Evolutionary conservation across 2,888 invertebrate species (phyloP).

Genomic region (Drosophila tanythrix): DNA sequence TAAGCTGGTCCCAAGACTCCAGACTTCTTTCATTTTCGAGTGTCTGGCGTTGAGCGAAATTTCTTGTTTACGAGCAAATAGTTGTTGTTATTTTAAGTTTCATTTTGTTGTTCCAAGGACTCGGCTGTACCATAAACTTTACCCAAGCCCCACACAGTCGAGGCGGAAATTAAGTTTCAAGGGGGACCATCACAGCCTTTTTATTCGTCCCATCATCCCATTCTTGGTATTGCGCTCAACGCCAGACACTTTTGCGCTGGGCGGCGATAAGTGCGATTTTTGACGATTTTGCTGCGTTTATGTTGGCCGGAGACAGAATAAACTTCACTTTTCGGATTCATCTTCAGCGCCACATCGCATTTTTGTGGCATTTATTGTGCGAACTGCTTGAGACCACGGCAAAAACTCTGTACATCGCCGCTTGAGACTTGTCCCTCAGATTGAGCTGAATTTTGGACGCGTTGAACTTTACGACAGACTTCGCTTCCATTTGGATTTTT

Average conservation of each 20-base stretch:
- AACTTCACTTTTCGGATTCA: slow-evolving; percentile 31
- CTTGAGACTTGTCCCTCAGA: slow-evolving; percentile 33
- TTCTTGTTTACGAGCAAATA: slow-evolving; percentile 81
- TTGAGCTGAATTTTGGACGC: slow-evolving; percentile 30
- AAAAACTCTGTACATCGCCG: slow-evolving; percentile 40
- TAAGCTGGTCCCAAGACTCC: slow-evolving; percentile 49
- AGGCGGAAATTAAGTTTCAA: slow-evolving; percentile 78
- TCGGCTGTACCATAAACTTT: slow-evolving; percentile 68
- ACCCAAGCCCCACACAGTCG: slow-evolving; percentile 26
- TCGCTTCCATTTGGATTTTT: background rate
- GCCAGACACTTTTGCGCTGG: slow-evolving; percentile 53
- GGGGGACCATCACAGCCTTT: slow-evolving; percentile 36
- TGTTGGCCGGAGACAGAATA: slow-evolving; percentile 56
- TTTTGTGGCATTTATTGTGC: slow-evolving; percentile 75
- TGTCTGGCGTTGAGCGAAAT: slow-evolving; percentile 73
- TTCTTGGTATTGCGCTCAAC: background rate
- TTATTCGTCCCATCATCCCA: slow-evolving; percentile 6
- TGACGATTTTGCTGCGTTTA: slow-evolving; percentile 73
- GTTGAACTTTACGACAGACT: slow-evolving; percentile 23
- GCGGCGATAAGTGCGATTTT: slow-evolving; percentile 79
- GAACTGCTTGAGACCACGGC: slow-evolving; percentile 41
- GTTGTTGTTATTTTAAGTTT: slow-evolving; percentile 82
- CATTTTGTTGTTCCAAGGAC: slow-evolving; percentile 79
- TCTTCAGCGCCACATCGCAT: slow-evolving; percentile 24
- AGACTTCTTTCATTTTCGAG: slow-evolving; percentile 70